phyloP scores from a whole-genome alignment of 2,797 vertebrate species.

The Micropoecilia bifurca region DNA sequence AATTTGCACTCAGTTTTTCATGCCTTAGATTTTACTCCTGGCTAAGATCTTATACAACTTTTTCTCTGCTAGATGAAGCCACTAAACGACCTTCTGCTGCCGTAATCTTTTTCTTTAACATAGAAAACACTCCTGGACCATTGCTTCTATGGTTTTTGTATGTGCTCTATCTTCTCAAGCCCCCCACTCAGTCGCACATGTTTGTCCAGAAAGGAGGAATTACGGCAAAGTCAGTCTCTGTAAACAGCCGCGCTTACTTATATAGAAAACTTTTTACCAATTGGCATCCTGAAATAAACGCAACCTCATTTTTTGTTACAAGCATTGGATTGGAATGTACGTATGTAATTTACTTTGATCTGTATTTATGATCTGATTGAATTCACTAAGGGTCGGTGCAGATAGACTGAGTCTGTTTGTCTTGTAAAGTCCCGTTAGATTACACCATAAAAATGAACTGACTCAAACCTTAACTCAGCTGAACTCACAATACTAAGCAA shows the following conservation, averaged over 20 bases:
- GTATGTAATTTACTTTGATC: neutral
- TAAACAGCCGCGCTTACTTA: neutral
- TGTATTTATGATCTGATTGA: neutral
- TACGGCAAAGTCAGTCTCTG: neutral
- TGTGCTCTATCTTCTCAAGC: neutral
- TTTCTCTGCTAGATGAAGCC: neutral
- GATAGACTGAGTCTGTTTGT: neutral
- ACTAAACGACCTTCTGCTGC: neutral
- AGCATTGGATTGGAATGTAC: neutral
- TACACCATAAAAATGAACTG: neutral
- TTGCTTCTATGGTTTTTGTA: neutral
- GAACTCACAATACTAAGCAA: neutral
- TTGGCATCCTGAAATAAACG: constrained; percentile 3
- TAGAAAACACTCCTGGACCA: neutral
- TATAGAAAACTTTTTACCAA: neutral
- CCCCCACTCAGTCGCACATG: neutral
- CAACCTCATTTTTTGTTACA: neutral
- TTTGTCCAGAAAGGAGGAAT: neutral
- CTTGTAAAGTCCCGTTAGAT: neutral
- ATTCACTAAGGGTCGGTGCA: neutral
- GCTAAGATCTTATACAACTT: neutral
- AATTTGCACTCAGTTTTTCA: neutral
- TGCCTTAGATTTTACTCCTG: neutral
- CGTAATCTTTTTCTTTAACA: neutral
- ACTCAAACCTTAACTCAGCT: neutral